These are phyloP conservation scores for Elgonia sp. DNA, from an alignment of 2,888 invertebrate species.

Conservation along the genomic window DNA sequence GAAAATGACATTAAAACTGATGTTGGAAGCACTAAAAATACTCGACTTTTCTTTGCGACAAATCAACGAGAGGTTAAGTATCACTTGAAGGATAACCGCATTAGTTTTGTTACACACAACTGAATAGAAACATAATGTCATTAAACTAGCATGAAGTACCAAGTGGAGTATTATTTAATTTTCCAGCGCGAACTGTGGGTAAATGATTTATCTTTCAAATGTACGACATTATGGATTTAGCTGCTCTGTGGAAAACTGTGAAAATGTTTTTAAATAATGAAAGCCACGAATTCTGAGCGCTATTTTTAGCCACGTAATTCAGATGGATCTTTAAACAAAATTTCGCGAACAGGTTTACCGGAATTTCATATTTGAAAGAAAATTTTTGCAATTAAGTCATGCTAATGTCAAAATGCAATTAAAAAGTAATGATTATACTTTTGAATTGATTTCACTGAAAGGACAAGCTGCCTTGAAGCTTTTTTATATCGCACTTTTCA, in stretches of 20 bases:
- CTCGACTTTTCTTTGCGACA: slow-evolving; percentile 46
- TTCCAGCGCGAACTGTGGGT: neutral
- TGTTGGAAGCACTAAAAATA: slow-evolving; percentile 66
- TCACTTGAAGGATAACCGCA: slow-evolving; percentile 68
- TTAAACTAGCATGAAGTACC: slow-evolving; percentile 51
- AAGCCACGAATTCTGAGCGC: neutral
- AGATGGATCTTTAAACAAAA: too few relatives aligned
- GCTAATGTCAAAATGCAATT: too few relatives aligned
- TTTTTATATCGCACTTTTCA: neutral
- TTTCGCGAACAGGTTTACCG: too few relatives aligned
- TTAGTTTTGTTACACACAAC: slow-evolving; percentile 55
- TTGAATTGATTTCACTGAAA: neutral
- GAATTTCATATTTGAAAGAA: too few relatives aligned
- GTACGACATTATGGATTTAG: slow-evolving; percentile 2
- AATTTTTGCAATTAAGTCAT: neutral
- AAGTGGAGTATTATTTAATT: slow-evolving; percentile 47
- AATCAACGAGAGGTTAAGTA: slow-evolving; percentile 67
- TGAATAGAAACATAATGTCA: slow-evolving; percentile 57
- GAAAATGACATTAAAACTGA: slow-evolving; percentile 43
- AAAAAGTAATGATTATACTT: neutral
- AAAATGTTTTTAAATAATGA: too few relatives aligned
- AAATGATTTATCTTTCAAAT: slow-evolving; percentile 40
- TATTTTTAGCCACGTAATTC: neutral
- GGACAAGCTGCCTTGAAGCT: slow-evolving; percentile 22
- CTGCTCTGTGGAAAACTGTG: too few relatives aligned